Evolutionary conservation across 2,888 invertebrate species (phyloP).

Genomic region (Leucophenga montana): DNA sequence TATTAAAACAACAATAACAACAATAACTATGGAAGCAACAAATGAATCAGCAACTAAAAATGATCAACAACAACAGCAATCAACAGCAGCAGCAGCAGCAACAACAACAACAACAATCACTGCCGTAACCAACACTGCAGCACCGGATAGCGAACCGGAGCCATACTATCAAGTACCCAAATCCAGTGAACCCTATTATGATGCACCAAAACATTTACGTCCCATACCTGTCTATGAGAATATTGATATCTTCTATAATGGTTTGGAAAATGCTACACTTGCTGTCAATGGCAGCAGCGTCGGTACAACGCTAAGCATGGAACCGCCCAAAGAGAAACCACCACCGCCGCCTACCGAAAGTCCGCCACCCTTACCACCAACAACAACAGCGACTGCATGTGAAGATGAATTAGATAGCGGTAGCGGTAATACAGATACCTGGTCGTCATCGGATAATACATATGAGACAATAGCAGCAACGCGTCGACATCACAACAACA

Average conservation of each 20-base stretch:
- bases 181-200: conserved; percentile 71
- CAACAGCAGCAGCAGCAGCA: conserved; percentile 6
- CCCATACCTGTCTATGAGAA: conserved; percentile 78
- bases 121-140: conserved; percentile 29
- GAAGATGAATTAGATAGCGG: conserved; percentile 55
- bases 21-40: conserved; percentile 27
- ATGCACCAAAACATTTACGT: conserved; percentile 72
- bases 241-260: conserved; percentile 76
- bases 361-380: conserved; percentile 62
- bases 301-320: conserved; percentile 69
- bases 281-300: background rate
- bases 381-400: conserved; percentile 70
- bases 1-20: conserved; percentile 43
- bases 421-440: conserved; percentile 54
- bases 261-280: conserved; percentile 47
- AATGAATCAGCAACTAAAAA: conserved; percentile 1
- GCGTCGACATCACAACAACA: conserved; percentile 21
- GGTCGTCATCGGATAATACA: conserved; percentile 68
- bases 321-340: conserved; percentile 90
- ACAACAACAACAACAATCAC: conserved; percentile 33
- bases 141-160: conserved; percentile 53
- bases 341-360: conserved; percentile 82
- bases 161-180: conserved; percentile 73
- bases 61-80: conserved; percentile 21
- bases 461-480: conserved; percentile 67